Percentiles rank a stretch among this genome's conserved stretches.
phyloP scores from a whole-genome alignment of 2,113 vertebrate genomes.

The Alexandromys fortis region DNA sequence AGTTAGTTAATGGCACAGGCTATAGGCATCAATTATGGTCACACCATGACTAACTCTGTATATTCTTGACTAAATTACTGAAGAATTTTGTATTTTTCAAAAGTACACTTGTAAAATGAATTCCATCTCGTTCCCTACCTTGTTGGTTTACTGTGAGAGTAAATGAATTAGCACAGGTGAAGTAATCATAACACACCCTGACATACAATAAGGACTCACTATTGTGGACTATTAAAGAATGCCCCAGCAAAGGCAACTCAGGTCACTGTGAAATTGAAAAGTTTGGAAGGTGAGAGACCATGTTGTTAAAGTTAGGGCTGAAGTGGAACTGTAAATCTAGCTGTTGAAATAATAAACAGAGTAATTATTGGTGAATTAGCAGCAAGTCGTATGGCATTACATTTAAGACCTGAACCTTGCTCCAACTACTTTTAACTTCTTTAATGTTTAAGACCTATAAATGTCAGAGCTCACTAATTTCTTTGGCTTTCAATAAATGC shows the following conservation, averaged over 20 bases:
- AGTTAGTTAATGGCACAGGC: not conserved
- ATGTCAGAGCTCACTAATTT: slow-evolving; percentile 84
- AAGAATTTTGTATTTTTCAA: slow-evolving; percentile 6
- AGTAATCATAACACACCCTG: slow-evolving; percentile 27
- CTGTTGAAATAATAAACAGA: slow-evolving; percentile 79
- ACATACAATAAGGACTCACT: not conserved
- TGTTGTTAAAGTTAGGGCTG: slow-evolving; percentile 49
- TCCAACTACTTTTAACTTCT: slow-evolving; percentile 81
- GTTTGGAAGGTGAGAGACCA: slow-evolving; percentile 56
- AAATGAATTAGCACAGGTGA: slow-evolving; percentile 42
- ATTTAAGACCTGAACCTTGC: slow-evolving; percentile 83
- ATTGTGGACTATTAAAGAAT: slow-evolving; percentile 26
- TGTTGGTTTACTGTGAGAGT: not conserved
- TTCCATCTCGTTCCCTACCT: not conserved
- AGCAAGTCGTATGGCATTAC: slow-evolving; percentile 76
- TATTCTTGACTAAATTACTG: not conserved
- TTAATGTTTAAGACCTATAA: slow-evolving; percentile 82
- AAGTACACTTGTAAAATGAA: not conserved
- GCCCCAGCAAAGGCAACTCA: not conserved
- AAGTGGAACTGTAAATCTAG: slow-evolving; percentile 62
- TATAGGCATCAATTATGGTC: not conserved
- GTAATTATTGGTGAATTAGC: slow-evolving; percentile 81
- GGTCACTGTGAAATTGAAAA: slow-evolving; percentile 57
- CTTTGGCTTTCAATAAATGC: slow-evolving; percentile 83
- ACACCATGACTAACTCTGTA: not conserved